Conservation (phyloP, 1,140 invertebrate species). For the Pararge aegeria region DNA sequence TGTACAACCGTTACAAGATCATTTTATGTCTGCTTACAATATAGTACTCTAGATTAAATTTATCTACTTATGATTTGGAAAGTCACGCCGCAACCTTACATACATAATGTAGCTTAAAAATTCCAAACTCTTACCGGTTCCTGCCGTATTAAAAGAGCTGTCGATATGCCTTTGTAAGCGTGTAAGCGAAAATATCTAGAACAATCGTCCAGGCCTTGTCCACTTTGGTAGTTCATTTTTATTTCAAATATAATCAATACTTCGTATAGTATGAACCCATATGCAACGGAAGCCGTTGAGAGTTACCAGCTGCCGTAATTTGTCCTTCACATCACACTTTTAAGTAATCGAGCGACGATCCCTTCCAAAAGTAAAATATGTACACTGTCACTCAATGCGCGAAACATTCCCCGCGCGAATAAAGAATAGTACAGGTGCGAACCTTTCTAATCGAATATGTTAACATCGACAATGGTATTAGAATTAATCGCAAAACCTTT, state of each 20-base stretch:
- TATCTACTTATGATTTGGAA: constrained; percentile 1
- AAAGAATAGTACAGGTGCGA: background rate
- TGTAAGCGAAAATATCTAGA: no score
- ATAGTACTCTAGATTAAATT: background rate
- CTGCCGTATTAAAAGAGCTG: background rate
- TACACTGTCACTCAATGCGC: constrained; percentile 7
- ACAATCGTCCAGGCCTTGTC: no score
- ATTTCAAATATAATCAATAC: no score
- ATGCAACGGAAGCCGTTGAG: no score
- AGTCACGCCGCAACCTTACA: background rate
- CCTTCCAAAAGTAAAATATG: background rate
- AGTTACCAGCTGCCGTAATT: no score
- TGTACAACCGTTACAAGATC: background rate
- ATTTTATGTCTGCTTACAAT: background rate
- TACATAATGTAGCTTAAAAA: background rate
- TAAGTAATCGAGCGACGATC: background rate
- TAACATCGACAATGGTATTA: no score
- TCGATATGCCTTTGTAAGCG: no score
- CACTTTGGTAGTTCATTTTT: no score
- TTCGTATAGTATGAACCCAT: no score
- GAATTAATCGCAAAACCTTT: background rate
- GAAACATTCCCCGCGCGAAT: background rate
- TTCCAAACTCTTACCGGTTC: background rate
- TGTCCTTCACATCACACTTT: no score
- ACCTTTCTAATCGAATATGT: no score